A percentile compares a stretch with the other conserved stretches of the same genome.
phyloP scores from a whole-genome alignment of 2,113 vertebrate genomes.

The Daubentonia madagascariensis region DNA sequence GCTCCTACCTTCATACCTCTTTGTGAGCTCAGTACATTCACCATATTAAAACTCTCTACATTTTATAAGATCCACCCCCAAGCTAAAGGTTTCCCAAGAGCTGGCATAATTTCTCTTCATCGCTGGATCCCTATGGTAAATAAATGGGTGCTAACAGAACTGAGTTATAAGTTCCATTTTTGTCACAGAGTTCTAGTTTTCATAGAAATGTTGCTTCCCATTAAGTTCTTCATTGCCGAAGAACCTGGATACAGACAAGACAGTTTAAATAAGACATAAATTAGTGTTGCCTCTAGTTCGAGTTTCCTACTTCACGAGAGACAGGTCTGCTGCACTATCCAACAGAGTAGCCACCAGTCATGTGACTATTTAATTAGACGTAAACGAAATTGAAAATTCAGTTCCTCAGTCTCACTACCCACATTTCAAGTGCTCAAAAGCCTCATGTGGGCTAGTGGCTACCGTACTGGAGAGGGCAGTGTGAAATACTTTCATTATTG shows the following conservation, averaged over 20 bases:
- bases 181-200: background rate
- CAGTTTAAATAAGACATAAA: background rate
- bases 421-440: background rate
- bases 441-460: background rate
- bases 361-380: background rate
- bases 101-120: background rate
- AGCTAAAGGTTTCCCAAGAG: constrained; percentile 14
- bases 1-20: background rate
- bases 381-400: constrained; percentile 15
- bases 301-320: background rate
- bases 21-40: background rate
- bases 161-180: background rate
- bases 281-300: background rate
- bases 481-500: background rate
- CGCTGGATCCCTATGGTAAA: background rate
- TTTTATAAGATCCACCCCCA: background rate
- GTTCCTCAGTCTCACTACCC: background rate
- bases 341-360: background rate
- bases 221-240: background rate
- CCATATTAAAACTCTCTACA: background rate
- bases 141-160: background rate
- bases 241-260: background rate
- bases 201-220: background rate
- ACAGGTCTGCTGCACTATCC: background rate
- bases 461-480: background rate